These are phyloP conservation scores for Atopsyche davidsoni DNA, from an alignment of 1,140 invertebrate species.

Conservation along the genomic window DNA sequence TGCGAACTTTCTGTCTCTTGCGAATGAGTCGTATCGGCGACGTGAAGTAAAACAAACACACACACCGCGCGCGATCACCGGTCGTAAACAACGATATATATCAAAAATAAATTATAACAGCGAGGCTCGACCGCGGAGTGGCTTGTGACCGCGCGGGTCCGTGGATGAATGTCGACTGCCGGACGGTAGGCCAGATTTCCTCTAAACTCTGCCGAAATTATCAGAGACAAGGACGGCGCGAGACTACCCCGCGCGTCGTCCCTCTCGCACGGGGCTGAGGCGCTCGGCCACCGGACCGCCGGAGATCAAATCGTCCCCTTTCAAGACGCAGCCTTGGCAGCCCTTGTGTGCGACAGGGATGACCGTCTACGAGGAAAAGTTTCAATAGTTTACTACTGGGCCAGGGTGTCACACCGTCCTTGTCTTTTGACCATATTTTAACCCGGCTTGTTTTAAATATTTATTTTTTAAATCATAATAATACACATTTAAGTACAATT, in stretches of 20 bases:
- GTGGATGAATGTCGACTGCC: conserved; percentile 25
- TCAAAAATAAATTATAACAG: conserved; percentile 12
- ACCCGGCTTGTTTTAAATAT: no score
- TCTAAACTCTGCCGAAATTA: conserved; percentile 6
- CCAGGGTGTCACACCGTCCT: no score
- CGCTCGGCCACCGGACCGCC: background rate
- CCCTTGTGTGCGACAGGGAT: no score
- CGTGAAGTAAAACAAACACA: no score
- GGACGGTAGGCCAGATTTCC: conserved; percentile 17
- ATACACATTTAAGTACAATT: background rate
- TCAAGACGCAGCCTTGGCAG: no score
- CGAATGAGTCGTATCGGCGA: no score
- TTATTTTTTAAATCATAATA: background rate
- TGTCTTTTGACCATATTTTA: no score
- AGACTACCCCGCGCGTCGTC: background rate
- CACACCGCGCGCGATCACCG: no score
- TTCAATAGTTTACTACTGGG: no score
- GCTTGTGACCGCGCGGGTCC: conserved; percentile 22
- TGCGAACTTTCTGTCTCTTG: background rate
- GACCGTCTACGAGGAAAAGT: no score
- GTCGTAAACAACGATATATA: conserved; percentile 7
- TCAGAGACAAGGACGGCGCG: background rate
- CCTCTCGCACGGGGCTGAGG: background rate
- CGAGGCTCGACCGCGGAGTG: conserved; percentile 4
- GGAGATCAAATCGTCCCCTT: no score